Evolutionary conservation across 2,888 invertebrate species (phyloP), one percentile per base, ranked within the genome.

Genomic region (Leptinotarsa tumamoca): DNA sequence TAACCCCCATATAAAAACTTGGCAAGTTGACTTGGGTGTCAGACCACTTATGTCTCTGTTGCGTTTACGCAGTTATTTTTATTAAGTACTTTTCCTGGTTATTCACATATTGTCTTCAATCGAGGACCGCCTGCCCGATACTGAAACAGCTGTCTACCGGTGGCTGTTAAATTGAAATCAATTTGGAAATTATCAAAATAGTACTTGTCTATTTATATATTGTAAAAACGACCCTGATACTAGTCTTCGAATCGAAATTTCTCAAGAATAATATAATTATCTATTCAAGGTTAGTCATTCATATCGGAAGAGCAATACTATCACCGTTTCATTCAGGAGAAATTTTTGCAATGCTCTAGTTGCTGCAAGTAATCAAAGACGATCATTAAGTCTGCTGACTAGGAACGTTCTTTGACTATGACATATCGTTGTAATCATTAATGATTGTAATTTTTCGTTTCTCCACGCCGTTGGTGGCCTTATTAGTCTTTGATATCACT

Each of bases 331-430:
- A 67, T 67, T 66, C 43, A 70, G 43, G 74, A 74, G 77, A 77
- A 74, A 77, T 77, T 73, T 72, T 74, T 63, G 74, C 67, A 52
- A 71, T 73, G 77, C 77, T 77, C 77, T 74, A 74, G 72, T 77
- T 77, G 74, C 68, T 72, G 68, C 70, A 71, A 72, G 70, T 70
- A 74, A 74, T 74, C 72, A 77, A 72, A 56, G 50, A 72, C 58
- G 70, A 77, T 68, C 73, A 56, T 76, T 71, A 68, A 70, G 73
- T 73, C 52, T 68, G 63, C 71, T 56, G 76, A 71, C 71, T 76
- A 13, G 70, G 58, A 58, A 43, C 54, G 50, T 33, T 52, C 15
- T 56, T 18, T 54, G 58, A 58, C 43, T 58, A n/a, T 23, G 58
- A 51, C 52, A 68, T 49, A 50, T 54, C 33, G 56, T 7, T 15